Percentiles rank a stretch among this genome's conserved stretches.
Conservation (phyloP, 1,140 invertebrate species). For the Zaprionus taronus region DNA sequence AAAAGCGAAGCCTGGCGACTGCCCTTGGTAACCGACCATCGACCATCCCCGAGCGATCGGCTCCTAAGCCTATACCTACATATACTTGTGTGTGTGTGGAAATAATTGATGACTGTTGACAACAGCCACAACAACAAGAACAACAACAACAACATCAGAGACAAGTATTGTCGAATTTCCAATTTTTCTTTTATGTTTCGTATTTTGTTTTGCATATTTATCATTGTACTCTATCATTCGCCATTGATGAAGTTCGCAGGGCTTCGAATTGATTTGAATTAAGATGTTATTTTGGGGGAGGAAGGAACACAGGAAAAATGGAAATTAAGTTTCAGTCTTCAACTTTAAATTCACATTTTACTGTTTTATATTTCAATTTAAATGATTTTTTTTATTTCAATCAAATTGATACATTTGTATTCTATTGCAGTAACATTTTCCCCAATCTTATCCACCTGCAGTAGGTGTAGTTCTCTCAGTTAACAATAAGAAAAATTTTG, state of each 20-base stretch:
- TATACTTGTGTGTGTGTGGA: slow-evolving; percentile 23
- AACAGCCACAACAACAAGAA: slow-evolving; percentile 39
- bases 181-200: slow-evolving; percentile 45
- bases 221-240: slow-evolving; percentile 33
- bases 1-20: not conserved
- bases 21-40: not conserved
- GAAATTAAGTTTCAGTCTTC: not conserved
- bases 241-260: slow-evolving; percentile 7
- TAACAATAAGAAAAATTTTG: not conserved
- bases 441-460: not conserved
- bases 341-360: not conserved
- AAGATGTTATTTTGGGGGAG: not conserved
- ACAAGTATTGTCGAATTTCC: slow-evolving; percentile 59
- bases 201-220: slow-evolving; percentile 45
- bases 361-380: too few relatives aligned
- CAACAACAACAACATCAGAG: slow-evolving; percentile 58
- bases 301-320: not conserved
- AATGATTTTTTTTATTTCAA: not conserved
- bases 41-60: not conserved
- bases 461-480: not conserved
- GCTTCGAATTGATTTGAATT: slow-evolving; percentile 20
- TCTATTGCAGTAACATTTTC: not conserved
- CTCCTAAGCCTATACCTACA: slow-evolving; percentile 13
- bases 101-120: slow-evolving; percentile 79
- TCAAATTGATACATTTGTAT: not conserved